phyloP scores from a whole-genome alignment of 2,797 vertebrate genomes.

The Alosa sapidissima region DNA sequence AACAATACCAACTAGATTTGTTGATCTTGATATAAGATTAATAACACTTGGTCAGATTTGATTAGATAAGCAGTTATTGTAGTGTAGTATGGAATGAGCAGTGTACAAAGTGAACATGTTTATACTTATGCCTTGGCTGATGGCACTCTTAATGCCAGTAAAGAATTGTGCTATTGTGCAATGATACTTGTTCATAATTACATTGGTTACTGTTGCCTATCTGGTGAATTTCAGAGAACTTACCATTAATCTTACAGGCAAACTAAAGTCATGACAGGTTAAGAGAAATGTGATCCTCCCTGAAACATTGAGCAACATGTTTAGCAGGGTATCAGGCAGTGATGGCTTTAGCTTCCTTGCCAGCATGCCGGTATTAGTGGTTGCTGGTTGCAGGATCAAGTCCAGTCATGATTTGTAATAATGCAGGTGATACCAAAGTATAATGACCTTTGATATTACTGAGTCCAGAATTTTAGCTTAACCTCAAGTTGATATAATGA shows the following conservation, averaged over 20 bases:
- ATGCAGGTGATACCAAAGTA: no score
- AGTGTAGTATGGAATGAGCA: not conserved
- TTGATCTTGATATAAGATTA: no score
- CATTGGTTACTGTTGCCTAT: not conserved
- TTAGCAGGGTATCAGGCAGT: not conserved
- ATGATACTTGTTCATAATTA: not conserved
- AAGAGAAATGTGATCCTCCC: not conserved
- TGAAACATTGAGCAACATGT: not conserved
- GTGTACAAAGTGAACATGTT: not conserved
- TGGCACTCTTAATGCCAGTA: not conserved
- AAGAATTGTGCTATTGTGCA: not conserved
- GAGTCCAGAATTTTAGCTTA: no score
- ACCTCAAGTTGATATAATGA: no score
- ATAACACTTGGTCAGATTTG: no score
- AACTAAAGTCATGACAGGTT: not conserved
- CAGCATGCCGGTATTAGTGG: not conserved
- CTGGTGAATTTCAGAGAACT: not conserved
- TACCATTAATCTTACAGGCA: not conserved
- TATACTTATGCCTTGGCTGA: not conserved
- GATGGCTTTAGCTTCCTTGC: not conserved
- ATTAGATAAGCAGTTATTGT: no score
- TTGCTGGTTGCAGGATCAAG: not conserved
- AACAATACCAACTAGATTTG: no score
- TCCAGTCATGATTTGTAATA: not conserved
- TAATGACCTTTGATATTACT: no score